phyloP scores from a whole-genome alignment of 2,113 vertebrate species.

The Haemorhous mexicanus region DNA sequence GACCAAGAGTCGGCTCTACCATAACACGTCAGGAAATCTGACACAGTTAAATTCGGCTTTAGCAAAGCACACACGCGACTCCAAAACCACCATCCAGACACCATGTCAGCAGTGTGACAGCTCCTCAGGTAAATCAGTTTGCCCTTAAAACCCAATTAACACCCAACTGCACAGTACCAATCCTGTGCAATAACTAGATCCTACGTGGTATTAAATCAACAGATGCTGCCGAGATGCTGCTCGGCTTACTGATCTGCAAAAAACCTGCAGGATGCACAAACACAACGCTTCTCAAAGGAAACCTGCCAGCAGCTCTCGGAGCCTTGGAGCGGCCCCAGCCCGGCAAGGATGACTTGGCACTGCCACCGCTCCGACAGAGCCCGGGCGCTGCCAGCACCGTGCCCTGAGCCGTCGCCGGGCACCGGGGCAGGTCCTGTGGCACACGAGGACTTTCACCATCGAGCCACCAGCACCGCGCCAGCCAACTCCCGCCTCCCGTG shows the following conservation, averaged over 20 bases:
- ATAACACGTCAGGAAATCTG: rapidly evolving
- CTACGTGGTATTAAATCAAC: rapidly evolving
- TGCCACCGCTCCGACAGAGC: rapidly evolving
- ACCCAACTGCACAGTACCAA: rapidly evolving
- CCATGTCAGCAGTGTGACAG: rapidly evolving
- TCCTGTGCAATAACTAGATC: rapidly evolving
- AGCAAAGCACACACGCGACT: rapidly evolving
- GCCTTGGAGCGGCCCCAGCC: rapidly evolving
- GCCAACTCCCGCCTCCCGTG: not conserved
- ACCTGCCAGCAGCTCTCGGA: rapidly evolving
- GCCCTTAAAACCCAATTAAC: not conserved
- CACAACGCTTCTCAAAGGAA: rapidly evolving
- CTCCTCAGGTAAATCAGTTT: rapidly evolving
- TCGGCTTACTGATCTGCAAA: rapidly evolving
- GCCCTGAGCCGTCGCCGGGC: rapidly evolving
- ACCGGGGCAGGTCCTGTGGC: rapidly evolving
- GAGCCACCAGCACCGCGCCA: rapidly evolving
- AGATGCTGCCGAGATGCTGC: rapidly evolving
- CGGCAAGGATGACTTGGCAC: not conserved
- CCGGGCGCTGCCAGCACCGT: rapidly evolving
- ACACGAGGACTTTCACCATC: rapidly evolving
- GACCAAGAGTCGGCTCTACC: not conserved
- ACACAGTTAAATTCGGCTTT: not conserved
- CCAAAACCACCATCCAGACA: rapidly evolving
- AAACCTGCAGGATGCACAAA: rapidly evolving